Evolutionary conservation across 2,797 vertebrate species (phyloP).

Genomic region (Falco naumanni): DNA sequence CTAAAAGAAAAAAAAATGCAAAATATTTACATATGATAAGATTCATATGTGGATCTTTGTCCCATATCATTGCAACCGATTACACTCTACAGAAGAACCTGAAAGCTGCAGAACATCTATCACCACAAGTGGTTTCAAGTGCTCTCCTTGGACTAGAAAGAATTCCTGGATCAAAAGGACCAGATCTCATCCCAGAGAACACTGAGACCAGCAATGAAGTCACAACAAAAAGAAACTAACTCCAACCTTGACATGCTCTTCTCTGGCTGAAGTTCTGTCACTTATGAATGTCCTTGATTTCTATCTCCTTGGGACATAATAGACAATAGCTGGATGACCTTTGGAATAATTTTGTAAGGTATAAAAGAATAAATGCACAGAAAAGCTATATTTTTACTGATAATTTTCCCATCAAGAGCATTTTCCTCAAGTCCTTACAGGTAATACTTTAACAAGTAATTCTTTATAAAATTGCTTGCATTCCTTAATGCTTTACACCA

Average conservation of each 20-base stretch:
- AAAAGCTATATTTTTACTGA: background rate
- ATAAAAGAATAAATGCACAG: background rate
- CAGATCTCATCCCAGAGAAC: background rate
- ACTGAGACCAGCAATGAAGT: background rate
- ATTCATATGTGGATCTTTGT: background rate
- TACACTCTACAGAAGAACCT: too few species aligned
- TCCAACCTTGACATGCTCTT: background rate
- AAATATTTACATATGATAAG: background rate
- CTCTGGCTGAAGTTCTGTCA: background rate
- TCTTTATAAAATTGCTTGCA: background rate
- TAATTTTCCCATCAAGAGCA: background rate
- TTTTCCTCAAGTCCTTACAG: background rate
- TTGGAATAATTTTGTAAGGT: background rate
- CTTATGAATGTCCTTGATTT: background rate
- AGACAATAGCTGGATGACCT: background rate
- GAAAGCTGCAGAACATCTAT: background rate
- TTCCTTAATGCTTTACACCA: background rate
- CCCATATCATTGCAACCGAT: background rate
- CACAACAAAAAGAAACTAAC: background rate
- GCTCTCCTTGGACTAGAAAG: background rate
- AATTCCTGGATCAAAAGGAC: background rate
- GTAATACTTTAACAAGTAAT: background rate
- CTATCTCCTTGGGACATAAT: background rate
- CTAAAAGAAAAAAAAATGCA: background rate
- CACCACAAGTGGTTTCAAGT: background rate